phyloP scores from a whole-genome alignment of 2,888 invertebrate genomes.

The Drosophila bunnanda region DNA sequence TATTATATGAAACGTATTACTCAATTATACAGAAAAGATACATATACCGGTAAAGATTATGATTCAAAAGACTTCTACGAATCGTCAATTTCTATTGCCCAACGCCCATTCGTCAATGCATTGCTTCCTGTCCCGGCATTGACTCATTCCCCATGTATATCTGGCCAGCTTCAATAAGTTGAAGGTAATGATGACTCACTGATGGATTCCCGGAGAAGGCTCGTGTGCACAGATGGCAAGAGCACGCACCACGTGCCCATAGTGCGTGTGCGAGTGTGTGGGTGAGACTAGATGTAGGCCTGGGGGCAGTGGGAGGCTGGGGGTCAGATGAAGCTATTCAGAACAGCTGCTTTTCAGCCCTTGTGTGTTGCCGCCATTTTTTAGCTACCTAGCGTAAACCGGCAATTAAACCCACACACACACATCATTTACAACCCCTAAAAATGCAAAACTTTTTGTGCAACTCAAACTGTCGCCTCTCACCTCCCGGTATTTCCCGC shows the following conservation, averaged over 20 bases:
- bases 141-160: conserved; percentile 32
- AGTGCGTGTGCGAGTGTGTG: conserved; percentile 13
- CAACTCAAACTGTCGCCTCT: conserved; percentile 10
- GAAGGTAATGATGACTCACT: conserved; percentile 45
- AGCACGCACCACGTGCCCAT: conserved; percentile 32
- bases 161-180: conserved; percentile 15
- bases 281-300: neutral
- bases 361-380: conserved; percentile 48
- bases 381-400: conserved; percentile 12
- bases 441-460: conserved; percentile 58
- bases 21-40: neutral
- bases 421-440: conserved; percentile 63
- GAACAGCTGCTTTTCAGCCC: conserved; percentile 39
- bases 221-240: conserved; percentile 26
- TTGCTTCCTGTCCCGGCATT: conserved; percentile 37
- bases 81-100: conserved; percentile 4
- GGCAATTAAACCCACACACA: conserved; percentile 17
- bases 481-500: conserved; percentile 35
- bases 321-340: conserved; percentile 4
- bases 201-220: conserved; percentile 34
- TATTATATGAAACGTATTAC: neutral
- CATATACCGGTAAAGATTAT: neutral
- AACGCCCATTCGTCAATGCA: conserved; percentile 18
- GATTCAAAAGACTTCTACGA: conserved; percentile 19
- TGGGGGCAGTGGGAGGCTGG: conserved; percentile 30